Conservation (phyloP, 2,113 vertebrate genomes). For the Cryptotis parvus region DNA sequence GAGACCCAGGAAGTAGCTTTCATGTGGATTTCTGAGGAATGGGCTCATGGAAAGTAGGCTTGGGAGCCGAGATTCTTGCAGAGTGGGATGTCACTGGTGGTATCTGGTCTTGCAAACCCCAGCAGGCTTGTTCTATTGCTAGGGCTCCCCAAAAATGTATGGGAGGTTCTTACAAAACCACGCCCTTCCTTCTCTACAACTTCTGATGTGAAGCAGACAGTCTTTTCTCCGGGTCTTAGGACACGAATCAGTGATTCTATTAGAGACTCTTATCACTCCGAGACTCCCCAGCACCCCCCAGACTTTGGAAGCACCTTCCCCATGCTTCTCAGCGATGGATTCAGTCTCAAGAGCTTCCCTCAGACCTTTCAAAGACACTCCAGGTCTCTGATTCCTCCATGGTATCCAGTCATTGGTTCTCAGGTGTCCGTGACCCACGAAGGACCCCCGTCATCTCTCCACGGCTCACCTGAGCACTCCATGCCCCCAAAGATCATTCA, state of each 20-base stretch:
- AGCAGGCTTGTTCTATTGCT: background rate
- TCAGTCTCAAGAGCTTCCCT: background rate
- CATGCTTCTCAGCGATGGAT: background rate
- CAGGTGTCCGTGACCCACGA: background rate
- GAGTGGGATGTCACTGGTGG: conserved; percentile 27
- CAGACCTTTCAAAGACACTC: background rate
- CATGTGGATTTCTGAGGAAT: background rate
- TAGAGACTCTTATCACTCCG: background rate
- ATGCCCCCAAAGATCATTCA: background rate
- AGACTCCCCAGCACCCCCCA: background rate
- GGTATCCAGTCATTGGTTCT: background rate
- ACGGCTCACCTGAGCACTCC: background rate
- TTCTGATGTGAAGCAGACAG: conserved; percentile 24
- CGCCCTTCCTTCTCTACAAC: background rate
- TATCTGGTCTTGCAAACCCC: background rate
- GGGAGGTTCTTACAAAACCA: conserved; percentile 21
- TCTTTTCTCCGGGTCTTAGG: background rate
- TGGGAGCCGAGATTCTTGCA: conserved; percentile 43
- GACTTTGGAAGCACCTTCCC: background rate
- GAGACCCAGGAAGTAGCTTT: background rate
- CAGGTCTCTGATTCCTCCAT: conserved; percentile 12
- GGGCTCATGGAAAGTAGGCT: background rate
- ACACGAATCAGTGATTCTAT: background rate
- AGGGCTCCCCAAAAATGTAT: background rate
- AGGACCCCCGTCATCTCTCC: background rate